These are phyloP conservation scores for Rafetus swinhoei DNA, from an alignment of 2,113 vertebrate species.

Conservation along the genomic window DNA sequence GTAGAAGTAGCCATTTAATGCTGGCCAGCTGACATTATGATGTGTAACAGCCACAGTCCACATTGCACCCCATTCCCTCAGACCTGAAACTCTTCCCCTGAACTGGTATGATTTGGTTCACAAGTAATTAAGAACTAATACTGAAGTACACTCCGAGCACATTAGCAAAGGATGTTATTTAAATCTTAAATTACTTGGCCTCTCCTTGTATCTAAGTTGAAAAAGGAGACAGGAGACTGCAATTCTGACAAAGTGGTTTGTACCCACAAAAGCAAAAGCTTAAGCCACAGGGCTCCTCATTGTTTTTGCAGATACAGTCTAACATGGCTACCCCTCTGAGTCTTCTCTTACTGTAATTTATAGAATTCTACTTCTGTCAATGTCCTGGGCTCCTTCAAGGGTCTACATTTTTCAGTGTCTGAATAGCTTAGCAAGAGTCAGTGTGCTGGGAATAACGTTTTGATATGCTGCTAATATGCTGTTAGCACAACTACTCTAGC, in stretches of 20 bases:
- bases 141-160: accelerated
- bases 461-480: not conserved
- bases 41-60: not conserved
- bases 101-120: not conserved
- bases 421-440: not conserved
- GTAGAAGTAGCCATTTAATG: accelerated
- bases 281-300: too few relatives aligned
- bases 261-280: too few relatives aligned
- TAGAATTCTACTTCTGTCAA: not conserved
- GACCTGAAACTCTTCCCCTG: not conserved
- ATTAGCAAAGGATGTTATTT: not conserved
- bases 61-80: not conserved
- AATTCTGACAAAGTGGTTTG: not conserved
- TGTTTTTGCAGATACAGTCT: too few relatives aligned
- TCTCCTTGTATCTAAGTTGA: not conserved
- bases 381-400: not conserved
- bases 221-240: not conserved
- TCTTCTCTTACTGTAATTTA: too few relatives aligned
- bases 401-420: not conserved
- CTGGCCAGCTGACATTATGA: not conserved
- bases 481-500: not conserved
- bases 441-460: not conserved
- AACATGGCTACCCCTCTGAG: too few relatives aligned
- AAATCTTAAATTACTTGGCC: not conserved
- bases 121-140: accelerated